Evolutionary conservation across 2,888 invertebrate genomes (phyloP), one percentile per base, ranked within the genome.

Genomic region (Catocala sponsa): DNA sequence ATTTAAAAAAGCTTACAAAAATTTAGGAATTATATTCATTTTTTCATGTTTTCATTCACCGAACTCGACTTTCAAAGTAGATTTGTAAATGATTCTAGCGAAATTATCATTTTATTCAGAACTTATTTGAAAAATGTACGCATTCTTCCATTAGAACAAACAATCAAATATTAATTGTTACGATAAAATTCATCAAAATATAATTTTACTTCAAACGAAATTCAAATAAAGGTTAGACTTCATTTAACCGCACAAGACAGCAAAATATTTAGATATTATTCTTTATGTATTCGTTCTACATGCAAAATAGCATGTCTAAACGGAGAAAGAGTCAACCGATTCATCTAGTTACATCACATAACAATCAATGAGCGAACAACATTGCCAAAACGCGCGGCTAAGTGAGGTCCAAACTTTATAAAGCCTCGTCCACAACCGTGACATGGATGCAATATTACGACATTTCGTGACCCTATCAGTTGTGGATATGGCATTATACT

Each of bases 1-100:
- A 68, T 63, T 64, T 56, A 49, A 76, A 77, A 68, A 75, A 70
- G 78, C 74, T 73, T 74, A 74, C 56, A 76, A 73, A 66, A 76
- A 53, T 61, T 10, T 68, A 75, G 65, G 62, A 75, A 68, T 63
- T 58, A 62, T 61, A 51, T 50, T 46, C 38, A 32, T 32, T 11
- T n/a, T 12, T 44, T 10, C 43, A 50, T 41, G 7, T 15, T 15
- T 38, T 25, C 25, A 50, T 55, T 50, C 50, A 60, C 41, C 7
- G 25, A 38, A 44, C 42, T 35, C 13, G 9, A 38, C 7, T n/a
- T 46, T 10, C 9, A 15, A 46, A 46, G 7, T 15, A 46, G 7
- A 15, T 25, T 46, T 15, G 10, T 15, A 46, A 15, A 46, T 46
- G 15, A 46, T 15, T 15, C 50, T 50, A 50, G 35, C 38, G 50